Base-by-base conservation (phyloP, 2,888 invertebrate genomes). In the Salticus scenicus region DNA sequence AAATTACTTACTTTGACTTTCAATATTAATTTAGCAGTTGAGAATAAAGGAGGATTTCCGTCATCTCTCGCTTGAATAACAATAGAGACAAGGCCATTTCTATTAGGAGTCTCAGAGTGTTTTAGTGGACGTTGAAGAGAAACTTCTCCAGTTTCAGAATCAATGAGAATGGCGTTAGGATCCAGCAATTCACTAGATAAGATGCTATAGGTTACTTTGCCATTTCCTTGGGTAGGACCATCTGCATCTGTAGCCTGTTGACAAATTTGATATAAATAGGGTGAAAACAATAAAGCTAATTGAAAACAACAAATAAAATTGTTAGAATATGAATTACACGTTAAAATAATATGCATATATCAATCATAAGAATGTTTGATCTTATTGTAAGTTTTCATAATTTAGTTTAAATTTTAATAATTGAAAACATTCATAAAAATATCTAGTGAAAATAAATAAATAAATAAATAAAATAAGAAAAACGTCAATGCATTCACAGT, bases 181-280 rank as follows among this genome's bases (percentile, higher is more conserved):
- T 86, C 88, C 14, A 94, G 93, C 87, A 94, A 94, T 88, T 95
- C 95, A 88, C 94, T 94, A 0, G 94, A 93, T 83, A 93, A 93
- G 5, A 95, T 92, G 0, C 93, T 92, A 89, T 96, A 96, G 30
- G 92, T 93, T 0, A 96, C 92, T 88, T 92, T 92, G 0, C 94
- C 95, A 77, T 94, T 94, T 0, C 95, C 95, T 91, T 95, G 95
- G 2, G 92, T 92, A 0, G 94, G 93, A 0, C 95, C 95, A 91
- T 96, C 96, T 17, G 92, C 92, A 90, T 96, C 96, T 0, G 93
- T 93, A 0, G 96, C 96, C 93, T 95, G 27, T 37, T 8, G 2
- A 24, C n/a, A 67, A 33, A 20, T 51, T 17, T n/a, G n/a, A n/a
- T n/a, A n/a, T n/a, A n/a, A n/a, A n/a, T n/a, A n/a, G n/a, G n/a